phyloP scores from a whole-genome alignment of 1,140 invertebrate genomes.

The Oncopeltus fasciatus region DNA sequence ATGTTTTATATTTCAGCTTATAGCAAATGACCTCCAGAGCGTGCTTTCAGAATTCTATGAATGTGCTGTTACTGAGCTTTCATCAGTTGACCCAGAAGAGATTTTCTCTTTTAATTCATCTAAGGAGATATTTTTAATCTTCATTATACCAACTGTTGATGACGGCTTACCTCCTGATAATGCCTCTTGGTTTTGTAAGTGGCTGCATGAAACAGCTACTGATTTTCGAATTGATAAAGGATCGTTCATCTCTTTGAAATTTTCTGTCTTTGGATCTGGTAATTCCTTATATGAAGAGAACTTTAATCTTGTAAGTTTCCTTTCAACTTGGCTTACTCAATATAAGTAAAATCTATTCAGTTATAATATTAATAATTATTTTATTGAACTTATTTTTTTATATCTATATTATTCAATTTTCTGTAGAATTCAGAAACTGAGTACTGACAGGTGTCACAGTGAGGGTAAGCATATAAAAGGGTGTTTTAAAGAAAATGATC shows the following conservation, averaged over 20 bases:
- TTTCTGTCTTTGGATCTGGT: slow-evolving; percentile 42
- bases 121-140: slow-evolving; percentile 26
- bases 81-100: slow-evolving; percentile 17
- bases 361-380: no score
- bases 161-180: slow-evolving; percentile 38
- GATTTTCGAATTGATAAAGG: slow-evolving; percentile 42
- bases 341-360: no score
- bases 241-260: slow-evolving; percentile 34
- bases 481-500: no score
- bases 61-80: slow-evolving; percentile 3
- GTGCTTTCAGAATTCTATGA: background rate
- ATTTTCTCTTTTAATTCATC: background rate
- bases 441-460: no score
- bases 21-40: background rate
- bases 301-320: slow-evolving; percentile 36
- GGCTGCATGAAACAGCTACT: slow-evolving; percentile 36
- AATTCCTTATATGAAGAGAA: slow-evolving; percentile 40
- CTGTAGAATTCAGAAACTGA: no score
- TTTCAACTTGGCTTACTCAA: no score
- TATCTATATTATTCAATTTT: no score
- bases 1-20: background rate
- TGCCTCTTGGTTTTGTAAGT: slow-evolving; percentile 39
- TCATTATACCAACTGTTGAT: slow-evolving; percentile 42
- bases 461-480: no score
- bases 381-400: no score